Conservation (phyloP, 2,797 vertebrate species). For the Kryptopterus vitreolus region DNA sequence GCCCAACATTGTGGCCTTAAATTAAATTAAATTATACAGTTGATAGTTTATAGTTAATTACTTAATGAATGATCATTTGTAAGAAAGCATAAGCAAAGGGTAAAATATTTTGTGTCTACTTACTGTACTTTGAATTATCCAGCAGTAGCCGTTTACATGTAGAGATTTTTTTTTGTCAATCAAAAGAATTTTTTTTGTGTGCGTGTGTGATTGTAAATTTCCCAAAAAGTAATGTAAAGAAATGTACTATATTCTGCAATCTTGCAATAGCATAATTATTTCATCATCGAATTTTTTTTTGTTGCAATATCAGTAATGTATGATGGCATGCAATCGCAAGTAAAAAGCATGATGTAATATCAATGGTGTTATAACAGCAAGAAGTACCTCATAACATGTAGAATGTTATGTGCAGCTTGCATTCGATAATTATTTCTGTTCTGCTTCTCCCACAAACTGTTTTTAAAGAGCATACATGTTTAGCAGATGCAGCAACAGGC, state of each 20-base stretch:
- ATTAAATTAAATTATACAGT: background rate
- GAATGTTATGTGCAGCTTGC: background rate
- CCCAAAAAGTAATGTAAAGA: background rate
- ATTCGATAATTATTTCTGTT: background rate
- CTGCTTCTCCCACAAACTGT: no score
- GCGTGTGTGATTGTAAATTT: background rate
- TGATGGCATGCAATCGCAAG: no score
- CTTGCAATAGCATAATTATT: no score
- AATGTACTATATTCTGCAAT: background rate
- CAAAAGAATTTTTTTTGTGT: background rate
- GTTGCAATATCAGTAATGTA: no score
- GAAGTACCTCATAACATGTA: background rate
- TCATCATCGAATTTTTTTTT: no score
- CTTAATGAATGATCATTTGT: no score
- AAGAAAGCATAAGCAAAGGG: background rate
- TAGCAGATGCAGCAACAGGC: background rate
- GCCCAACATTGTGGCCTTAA: background rate
- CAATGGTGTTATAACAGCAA: background rate
- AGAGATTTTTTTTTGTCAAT: background rate
- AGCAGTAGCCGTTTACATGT: constrained; percentile 1
- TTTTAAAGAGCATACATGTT: background rate
- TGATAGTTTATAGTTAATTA: no score
- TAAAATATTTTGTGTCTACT: background rate
- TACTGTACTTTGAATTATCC: background rate
- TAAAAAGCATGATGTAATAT: background rate